Evolutionary conservation across 2,113 vertebrate species (phyloP), one percentile per base, ranked within the genome.

Genomic region (Corythoichthys intestinalis): DNA sequence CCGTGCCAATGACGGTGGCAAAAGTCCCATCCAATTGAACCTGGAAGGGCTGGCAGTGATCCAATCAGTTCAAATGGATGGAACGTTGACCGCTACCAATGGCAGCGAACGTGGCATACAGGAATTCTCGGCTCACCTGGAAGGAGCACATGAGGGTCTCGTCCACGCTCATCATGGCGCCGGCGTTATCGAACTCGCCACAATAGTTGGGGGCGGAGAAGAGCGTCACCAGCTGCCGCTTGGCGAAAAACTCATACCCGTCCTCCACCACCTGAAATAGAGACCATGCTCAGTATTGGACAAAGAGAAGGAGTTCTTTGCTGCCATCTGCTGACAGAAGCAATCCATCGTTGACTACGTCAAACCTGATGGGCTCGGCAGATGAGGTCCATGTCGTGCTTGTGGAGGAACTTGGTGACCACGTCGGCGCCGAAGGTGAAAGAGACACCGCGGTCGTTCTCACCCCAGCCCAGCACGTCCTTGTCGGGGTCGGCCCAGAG

Each of bases 101-200:
- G 20, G 20, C 20, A 28, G 20, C 6, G 3, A 44, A 44, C 41
- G 41, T 4, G 14, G 2, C 48, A 15, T 14, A 13, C 14, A 4
- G 48, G 48, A 13, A 50, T 50, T 50, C 48, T 50, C 12, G 28
- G n/a, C 83, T 73, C 69, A 98, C 95, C 95, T 97, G 96, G 88
- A 98, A 98, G 14, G 96, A 98, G 74, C 96, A 98, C 96, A 98
- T 98, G 39, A 98, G 94, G 0, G 96, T 97, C 80, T 98, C 96
- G 0, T 98, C 96, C 67, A 98, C 96, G 0, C 96, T 98, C 96
- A 98, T 98, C 96, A 98, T 98, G 79, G 96, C 96, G 0, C 96
- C 96, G 0, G 96, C 96, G 0, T 98, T 98, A 91, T 98, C 96
- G 0, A 98, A 98, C 87, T 98, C 96, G 0, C 96, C 96, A 0